phyloP scores from a whole-genome alignment of 92 coral and sea anemone genomes.

The Epizoanthus ramosus region DNA sequence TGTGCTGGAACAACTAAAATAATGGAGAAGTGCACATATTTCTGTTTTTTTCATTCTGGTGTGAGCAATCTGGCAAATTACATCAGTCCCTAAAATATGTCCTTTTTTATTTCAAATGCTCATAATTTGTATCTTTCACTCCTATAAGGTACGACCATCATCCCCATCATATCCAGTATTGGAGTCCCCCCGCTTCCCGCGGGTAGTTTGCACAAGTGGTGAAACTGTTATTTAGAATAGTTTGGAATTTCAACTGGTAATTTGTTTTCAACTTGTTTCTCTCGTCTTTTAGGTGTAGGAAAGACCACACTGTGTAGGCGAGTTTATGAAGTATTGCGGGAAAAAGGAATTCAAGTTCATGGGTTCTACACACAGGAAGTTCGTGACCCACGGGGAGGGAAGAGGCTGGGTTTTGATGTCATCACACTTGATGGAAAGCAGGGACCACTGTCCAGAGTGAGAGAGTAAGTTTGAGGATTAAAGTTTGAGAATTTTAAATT shows the following conservation, averaged over 20 bases:
- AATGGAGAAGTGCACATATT: too few relatives aligned
- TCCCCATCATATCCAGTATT: too few relatives aligned
- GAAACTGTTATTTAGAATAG: too few relatives aligned
- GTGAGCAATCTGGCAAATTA: too few relatives aligned
- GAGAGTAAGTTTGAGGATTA: conserved; percentile 46
- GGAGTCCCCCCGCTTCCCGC: too few relatives aligned
- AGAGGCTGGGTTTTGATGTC: conserved; percentile 89
- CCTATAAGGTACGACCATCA: too few relatives aligned
- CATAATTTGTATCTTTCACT: too few relatives aligned
- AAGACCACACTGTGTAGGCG: conserved; percentile 83
- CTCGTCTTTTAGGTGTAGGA: conserved; percentile 66
- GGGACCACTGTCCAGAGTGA: conserved; percentile 78
- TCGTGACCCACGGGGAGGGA: conserved; percentile 54
- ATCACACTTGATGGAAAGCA: conserved; percentile 80
- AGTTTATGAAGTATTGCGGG: conserved; percentile 64
- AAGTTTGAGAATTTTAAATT: background rate
- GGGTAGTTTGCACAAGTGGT: too few relatives aligned
- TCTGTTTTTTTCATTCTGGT: too few relatives aligned
- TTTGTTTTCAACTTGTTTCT: background rate
- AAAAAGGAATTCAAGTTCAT: conserved; percentile 56
- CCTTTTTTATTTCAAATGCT: too few relatives aligned
- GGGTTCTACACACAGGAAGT: conserved; percentile 95
- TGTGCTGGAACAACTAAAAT: too few relatives aligned
- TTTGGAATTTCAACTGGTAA: background rate
- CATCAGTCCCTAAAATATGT: too few relatives aligned